Conservation (phyloP, 2,113 vertebrate genomes). For the Phrynosoma platyrhinos region DNA sequence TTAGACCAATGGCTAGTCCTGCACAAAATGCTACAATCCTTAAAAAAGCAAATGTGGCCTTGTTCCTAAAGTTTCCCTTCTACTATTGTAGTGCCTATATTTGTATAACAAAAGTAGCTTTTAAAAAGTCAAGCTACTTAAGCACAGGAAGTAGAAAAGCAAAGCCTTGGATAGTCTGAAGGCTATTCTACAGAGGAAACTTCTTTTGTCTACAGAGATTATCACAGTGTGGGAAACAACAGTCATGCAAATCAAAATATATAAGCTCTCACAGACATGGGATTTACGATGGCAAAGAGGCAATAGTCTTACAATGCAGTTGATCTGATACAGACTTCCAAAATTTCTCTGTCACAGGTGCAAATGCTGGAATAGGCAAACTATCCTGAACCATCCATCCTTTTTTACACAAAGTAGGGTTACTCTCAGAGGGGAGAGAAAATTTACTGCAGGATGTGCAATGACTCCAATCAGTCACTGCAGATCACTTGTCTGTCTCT, state of each 20-base stretch:
- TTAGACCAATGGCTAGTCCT: conserved; percentile 63
- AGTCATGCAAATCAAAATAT: too few species aligned
- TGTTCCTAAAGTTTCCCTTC: conserved; percentile 43
- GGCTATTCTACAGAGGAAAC: neutral
- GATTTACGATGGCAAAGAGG: neutral
- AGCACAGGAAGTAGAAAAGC: neutral
- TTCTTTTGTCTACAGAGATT: neutral
- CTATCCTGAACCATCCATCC: neutral
- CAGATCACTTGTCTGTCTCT: neutral
- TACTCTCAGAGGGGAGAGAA: neutral
- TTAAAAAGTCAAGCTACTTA: neutral
- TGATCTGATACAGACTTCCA: neutral
- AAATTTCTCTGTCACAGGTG: too few species aligned
- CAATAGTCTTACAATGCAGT: neutral
- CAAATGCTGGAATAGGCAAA: neutral
- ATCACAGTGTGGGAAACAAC: neutral
- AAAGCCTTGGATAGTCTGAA: neutral
- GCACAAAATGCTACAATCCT: conserved; percentile 60
- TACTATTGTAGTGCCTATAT: neutral
- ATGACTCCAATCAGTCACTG: neutral
- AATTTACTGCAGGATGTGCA: neutral
- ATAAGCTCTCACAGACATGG: neutral
- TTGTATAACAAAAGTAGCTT: neutral
- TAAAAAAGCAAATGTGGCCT: conserved; percentile 49
- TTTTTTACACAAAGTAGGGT: neutral